Conservation (phyloP, 2,888 invertebrate species). For the Galerucella nymphaeae region DNA sequence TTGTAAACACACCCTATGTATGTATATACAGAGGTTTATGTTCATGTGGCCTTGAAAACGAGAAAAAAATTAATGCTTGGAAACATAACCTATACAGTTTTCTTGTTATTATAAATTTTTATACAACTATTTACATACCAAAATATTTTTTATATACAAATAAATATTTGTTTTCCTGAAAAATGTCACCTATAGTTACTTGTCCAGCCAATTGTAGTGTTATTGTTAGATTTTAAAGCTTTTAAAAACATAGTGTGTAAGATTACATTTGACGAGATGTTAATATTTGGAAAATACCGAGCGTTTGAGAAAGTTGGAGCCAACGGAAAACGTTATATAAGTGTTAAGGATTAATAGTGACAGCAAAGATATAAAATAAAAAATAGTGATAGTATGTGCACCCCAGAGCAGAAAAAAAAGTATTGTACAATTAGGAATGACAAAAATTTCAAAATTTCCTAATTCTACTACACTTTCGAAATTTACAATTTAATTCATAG, state of each 20-base stretch:
- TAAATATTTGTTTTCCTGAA: too few relatives aligned
- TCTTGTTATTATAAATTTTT: too few relatives aligned
- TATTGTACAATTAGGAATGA: constrained; percentile 23
- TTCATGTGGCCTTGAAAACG: too few relatives aligned
- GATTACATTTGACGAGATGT: neutral
- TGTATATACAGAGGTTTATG: too few relatives aligned
- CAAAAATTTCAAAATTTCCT: too few relatives aligned
- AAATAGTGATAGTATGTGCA: constrained; percentile 64
- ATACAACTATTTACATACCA: too few relatives aligned
- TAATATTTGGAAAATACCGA: neutral
- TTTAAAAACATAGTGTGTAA: neutral
- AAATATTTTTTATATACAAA: too few relatives aligned
- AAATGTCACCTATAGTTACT: too few relatives aligned
- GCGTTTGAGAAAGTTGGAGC: constrained; percentile 20
- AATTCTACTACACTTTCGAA: constrained; percentile 5
- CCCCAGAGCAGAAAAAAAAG: constrained; percentile 60
- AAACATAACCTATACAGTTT: too few relatives aligned
- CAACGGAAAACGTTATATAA: constrained; percentile 39
- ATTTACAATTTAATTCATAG: constrained; percentile 2
- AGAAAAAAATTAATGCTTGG: too few relatives aligned
- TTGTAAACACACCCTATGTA: too few relatives aligned
- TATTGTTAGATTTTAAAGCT: neutral
- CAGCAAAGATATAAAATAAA: constrained; percentile 56
- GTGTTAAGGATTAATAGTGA: constrained; percentile 57
- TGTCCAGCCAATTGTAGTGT: neutral